phyloP scores from a whole-genome alignment of 2,797 vertebrate genomes.

The Craterocephalus amniculus region DNA sequence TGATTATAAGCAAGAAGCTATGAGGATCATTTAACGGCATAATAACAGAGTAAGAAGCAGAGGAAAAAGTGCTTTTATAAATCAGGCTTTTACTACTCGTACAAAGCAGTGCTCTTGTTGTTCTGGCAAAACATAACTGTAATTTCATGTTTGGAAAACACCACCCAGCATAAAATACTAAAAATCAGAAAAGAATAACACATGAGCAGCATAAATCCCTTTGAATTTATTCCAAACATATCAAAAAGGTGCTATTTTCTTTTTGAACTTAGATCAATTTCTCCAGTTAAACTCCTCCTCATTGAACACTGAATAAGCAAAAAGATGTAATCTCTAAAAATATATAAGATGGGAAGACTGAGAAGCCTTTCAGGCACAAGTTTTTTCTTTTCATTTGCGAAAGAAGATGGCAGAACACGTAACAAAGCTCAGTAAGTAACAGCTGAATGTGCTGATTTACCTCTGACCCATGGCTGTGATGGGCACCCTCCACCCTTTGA shows the following conservation, averaged over 20 bases:
- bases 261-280: not conserved
- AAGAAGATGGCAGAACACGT: not conserved
- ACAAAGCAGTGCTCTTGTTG: not conserved
- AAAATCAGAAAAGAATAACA: not conserved
- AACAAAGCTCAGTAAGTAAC: not conserved
- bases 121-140: not conserved
- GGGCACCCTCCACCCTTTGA: conserved; percentile 93
- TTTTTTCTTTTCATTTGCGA: not conserved
- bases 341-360: not conserved
- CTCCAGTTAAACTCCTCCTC: not conserved
- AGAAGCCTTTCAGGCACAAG: not conserved
- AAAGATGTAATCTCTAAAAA: not conserved
- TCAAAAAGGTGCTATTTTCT: not conserved
- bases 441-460: conserved; percentile 68
- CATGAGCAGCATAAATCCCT: not conserved
- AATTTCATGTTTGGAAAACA: not conserved
- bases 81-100: not conserved
- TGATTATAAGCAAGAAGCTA: not conserved
- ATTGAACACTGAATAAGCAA: not conserved
- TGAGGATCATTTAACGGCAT: not conserved
- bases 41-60: not conserved
- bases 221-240: not conserved
- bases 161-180: not conserved
- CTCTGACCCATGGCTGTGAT: conserved; percentile 85
- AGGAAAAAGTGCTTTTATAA: not conserved